A percentile compares a stretch with the other conserved stretches of the same genome.
These are phyloP conservation scores for Tragulus kanchil DNA, from an alignment of 2,113 vertebrate species.

Conservation along the genomic window DNA sequence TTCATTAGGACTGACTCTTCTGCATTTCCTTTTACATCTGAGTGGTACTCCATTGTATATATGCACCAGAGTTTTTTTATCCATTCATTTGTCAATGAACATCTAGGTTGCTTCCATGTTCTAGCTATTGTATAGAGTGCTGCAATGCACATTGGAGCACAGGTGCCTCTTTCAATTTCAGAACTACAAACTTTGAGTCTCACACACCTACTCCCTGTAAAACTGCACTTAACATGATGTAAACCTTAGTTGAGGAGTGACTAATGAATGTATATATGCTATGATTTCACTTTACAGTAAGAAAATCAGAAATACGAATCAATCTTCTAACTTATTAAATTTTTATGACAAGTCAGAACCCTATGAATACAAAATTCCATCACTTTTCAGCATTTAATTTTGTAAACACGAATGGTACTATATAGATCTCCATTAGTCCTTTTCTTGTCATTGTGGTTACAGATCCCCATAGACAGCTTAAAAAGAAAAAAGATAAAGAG, in stretches of 20 bases:
- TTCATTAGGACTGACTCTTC: no score
- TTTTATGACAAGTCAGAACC: neutral
- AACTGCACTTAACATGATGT: neutral
- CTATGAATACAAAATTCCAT: neutral
- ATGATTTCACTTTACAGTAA: constrained; percentile 14
- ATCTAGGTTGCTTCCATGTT: no score
- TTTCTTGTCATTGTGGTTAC: neutral
- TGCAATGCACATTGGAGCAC: no score
- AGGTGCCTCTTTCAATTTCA: neutral
- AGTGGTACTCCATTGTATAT: no score
- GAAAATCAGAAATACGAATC: constrained; percentile 20
- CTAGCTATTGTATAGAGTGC: no score
- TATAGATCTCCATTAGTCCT: neutral
- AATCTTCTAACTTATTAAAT: neutral
- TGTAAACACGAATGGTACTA: neutral
- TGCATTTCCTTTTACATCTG: no score
- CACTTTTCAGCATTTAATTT: constrained; percentile 20
- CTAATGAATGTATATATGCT: neutral
- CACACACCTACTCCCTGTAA: neutral
- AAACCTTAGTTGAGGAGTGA: neutral
- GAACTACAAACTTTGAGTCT: neutral
- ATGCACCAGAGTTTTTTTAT: no score
- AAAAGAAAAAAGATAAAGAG: neutral
- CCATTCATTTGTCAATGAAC: no score
- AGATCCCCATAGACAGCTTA: neutral